Conservation (phyloP, 2,888 invertebrate species). For the Drosophila macrospina region DNA sequence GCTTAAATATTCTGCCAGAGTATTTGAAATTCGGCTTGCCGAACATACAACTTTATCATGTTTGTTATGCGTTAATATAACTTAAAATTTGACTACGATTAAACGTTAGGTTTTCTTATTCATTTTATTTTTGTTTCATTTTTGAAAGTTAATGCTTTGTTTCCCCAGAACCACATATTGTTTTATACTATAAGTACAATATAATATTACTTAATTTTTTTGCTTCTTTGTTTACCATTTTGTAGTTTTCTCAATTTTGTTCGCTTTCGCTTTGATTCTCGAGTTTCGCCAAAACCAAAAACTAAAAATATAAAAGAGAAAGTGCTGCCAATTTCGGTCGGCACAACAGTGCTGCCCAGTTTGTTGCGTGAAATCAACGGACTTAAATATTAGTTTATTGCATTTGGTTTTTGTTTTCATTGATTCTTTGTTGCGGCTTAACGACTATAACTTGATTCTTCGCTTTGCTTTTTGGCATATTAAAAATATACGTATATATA, state of each 20-base stretch:
- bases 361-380: conserved; percentile 32
- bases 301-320: background rate
- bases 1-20: conserved; percentile 22
- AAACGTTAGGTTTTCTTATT: conserved; percentile 11
- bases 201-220: conserved; percentile 11
- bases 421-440: conserved; percentile 32
- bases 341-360: conserved; percentile 39
- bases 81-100: conserved; percentile 24
- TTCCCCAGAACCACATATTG: conserved; percentile 75
- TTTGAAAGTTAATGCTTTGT: conserved; percentile 70
- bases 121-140: conserved; percentile 49
- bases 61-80: background rate
- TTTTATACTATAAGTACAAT: conserved; percentile 21
- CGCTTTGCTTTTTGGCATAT: conserved; percentile 62
- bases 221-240: conserved; percentile 33
- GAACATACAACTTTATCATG: conserved; percentile 2
- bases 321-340: conserved; percentile 24
- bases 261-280: conserved; percentile 60
- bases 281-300: conserved; percentile 32
- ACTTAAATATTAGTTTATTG: conserved; percentile 66
- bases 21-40: conserved; percentile 36
- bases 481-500: conserved; percentile 66
- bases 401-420: conserved; percentile 25
- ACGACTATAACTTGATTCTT: conserved; percentile 49
- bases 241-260: conserved; percentile 32